Base-by-base conservation (phyloP, 2,113 vertebrate genomes). In the Dunckerocampus dactyliophorus region DNA sequence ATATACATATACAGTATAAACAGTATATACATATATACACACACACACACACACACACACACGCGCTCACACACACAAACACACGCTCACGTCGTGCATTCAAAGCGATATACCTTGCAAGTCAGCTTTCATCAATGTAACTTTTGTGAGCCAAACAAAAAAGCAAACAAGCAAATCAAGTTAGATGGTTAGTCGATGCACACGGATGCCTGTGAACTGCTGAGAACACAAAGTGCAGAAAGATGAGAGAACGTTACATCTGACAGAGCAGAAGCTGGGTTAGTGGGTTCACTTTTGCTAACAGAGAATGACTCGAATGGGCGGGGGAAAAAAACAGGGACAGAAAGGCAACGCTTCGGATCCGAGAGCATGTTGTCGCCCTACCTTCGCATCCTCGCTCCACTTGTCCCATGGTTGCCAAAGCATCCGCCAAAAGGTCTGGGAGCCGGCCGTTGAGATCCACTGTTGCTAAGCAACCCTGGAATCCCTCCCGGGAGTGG, bases 111-210 rank as follows among this genome's bases (percentile, higher is more conserved):
- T 99, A 99, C 97, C 97, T 99, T 99, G 93, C 95, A 98, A 95
- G 93, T 98, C 95, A 98, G 97, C 97, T 98, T 97, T 99, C 97
- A 95, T 97, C 97, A 98, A 96, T 95, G 97, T 92, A 95, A 99
- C 95, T 98, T 90, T 96, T 96, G 96, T 93, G 92, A 92, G 94
- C 94, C 85, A 91, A 96, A 95, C n/a, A 55, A 91, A 96, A 93
- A 95, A 89, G 85, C 92, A 91, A 89, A 92, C 94, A 96, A 96
- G 94, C 93, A 95, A 95, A 96, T 93, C 89, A 94, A 92, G 95
- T 88, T 92, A 93, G 92, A 95, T 92, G 93, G 85, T 99, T 98
- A 97, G 95, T 98, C 94, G 75, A 84, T 92, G 93, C 92, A 93
- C 90, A 90, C 85, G 92, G 93, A 96, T 92, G 93, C 86, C 86